phyloP scores from a whole-genome alignment of 2,888 invertebrate genomes.

The Macrophya alboannulata region DNA sequence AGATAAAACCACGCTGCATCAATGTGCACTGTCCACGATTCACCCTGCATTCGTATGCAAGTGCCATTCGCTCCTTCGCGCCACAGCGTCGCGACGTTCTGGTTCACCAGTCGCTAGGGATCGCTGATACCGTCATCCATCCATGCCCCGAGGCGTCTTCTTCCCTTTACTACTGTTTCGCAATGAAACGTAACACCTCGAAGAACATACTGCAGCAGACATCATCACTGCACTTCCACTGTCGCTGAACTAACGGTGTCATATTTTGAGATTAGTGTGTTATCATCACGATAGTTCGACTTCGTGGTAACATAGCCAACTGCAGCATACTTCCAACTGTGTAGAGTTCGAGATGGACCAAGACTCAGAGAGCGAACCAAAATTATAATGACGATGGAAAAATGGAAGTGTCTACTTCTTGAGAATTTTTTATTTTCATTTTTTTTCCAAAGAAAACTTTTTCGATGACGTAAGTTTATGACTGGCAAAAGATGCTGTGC shows the following conservation, averaged over 20 bases:
- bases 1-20: background rate
- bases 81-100: slow-evolving; percentile 18
- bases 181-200: slow-evolving; percentile 21
- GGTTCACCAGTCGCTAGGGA: slow-evolving; percentile 27
- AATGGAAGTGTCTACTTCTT: background rate
- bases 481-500: background rate
- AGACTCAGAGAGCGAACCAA: background rate
- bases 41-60: background rate
- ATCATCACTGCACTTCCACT: background rate
- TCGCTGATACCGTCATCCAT: slow-evolving; percentile 21
- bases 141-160: background rate
- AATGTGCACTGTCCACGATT: background rate
- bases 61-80: background rate
- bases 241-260: background rate
- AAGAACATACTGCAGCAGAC: background rate
- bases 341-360: background rate
- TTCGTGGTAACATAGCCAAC: background rate
- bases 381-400: background rate
- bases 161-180: slow-evolving; percentile 4
- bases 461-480: background rate
- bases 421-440: background rate
- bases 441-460: background rate
- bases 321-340: background rate
- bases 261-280: slow-evolving; percentile 4
- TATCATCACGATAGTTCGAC: background rate